Base-by-base conservation (phyloP, 2,797 vertebrate species). In the Rhodeus uyekii region DNA sequence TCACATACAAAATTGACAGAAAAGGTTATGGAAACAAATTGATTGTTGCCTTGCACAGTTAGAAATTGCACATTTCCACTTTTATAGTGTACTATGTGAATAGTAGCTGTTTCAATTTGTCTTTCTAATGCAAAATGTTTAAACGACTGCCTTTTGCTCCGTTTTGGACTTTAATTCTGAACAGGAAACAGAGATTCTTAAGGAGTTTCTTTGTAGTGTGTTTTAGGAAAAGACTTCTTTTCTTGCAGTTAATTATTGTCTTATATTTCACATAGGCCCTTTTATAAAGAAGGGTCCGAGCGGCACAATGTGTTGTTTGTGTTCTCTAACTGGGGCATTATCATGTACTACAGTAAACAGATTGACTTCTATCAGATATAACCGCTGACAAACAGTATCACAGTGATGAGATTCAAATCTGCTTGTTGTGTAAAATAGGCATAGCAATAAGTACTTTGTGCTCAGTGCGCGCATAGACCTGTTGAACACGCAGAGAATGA, bases 401-500 rank as follows among this genome's bases (percentile, higher is more conserved):
- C 87, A 83, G 84, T 89, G 86, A 72, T 84, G 85, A 86, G 85
- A 88, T 87, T 81, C 90, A 90, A 92, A 92, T 90, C 88, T 87
- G 84, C 87, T 92, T 82, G 83, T 83, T 77, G 87, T 60, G 76
- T 60, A 78, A 76, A 80, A 61, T 42, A 74, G 81, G 80, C 85
- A 65, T 83, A 88, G 90, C 90, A 91, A 89, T 89, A 89, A 85
- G 89, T 90, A 88, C 90, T 92, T 92, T 91, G 53, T 84, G 85
- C 92, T 90, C 87, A 91, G 90, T 83, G 86, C 4, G 1, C 39
- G 3, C 73, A 86, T 87, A 87, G 90, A 94, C 93, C 88, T 93
- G 91, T 92, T 94, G 92, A 90, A 92, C 12, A 81, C 86, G 87
- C 91, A 82, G 88, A 90, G 87, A 91, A 91, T 89, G 89, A 88